A percentile compares a stretch with the other conserved stretches of the same genome.
Evolutionary conservation across 1,140 invertebrate species (phyloP).

Genomic region (Agrypnia vestita): DNA sequence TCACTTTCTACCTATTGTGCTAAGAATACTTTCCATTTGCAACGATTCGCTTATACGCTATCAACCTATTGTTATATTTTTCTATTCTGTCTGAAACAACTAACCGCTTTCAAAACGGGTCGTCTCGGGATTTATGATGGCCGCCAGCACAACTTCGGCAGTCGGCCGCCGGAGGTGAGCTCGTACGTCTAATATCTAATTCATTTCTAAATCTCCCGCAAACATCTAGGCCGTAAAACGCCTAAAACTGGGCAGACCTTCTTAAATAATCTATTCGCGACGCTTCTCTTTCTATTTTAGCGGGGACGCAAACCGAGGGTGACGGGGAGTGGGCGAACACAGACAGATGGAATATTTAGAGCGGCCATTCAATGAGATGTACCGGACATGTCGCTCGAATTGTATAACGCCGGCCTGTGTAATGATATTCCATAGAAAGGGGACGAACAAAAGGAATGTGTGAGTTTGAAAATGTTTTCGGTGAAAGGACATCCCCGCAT

Average conservation of each 20-base stretch:
- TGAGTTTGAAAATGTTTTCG: slow-evolving; percentile 21
- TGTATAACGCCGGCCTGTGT: slow-evolving; percentile 10
- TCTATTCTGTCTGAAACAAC: no score
- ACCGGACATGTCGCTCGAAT: slow-evolving; percentile 37
- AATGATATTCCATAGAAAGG: slow-evolving; percentile 40
- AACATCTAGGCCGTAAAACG: slow-evolving; percentile 24
- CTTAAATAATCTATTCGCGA: slow-evolving; percentile 32
- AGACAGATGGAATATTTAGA: slow-evolving; percentile 40
- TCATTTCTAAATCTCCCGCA: slow-evolving; percentile 27
- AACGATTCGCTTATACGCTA: no score
- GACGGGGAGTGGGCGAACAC: slow-evolving; percentile 34
- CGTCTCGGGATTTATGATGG: no score
- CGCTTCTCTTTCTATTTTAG: slow-evolving; percentile 13
- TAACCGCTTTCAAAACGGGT: no score
- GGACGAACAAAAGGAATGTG: slow-evolving; percentile 29
- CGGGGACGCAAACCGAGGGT: slow-evolving; percentile 13
- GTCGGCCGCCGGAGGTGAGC: no score
- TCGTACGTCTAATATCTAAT: slow-evolving; percentile 18
- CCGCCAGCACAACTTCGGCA: no score
- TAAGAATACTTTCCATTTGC: no score
- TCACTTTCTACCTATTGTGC: no score
- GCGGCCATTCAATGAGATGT: slow-evolving; percentile 30
- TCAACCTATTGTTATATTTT: no score
- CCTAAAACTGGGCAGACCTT: slow-evolving; percentile 16
- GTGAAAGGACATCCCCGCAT: slow-evolving; percentile 4